phyloP scores from a whole-genome alignment of 2,797 vertebrate genomes.

The Carapus acus region DNA sequence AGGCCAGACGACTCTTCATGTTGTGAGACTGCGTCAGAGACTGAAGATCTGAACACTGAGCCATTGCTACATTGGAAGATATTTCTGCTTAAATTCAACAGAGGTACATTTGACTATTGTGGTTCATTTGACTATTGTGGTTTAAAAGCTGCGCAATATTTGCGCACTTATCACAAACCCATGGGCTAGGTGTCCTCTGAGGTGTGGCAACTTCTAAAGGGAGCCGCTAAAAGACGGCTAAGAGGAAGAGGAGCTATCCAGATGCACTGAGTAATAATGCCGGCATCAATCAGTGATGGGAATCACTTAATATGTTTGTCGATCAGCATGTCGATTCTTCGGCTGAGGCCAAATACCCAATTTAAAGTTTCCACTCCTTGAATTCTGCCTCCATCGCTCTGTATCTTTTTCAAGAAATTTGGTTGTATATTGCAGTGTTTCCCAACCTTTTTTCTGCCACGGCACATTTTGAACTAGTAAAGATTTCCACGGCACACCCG shows the following conservation, averaged over 20 bases:
- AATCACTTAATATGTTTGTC: background rate
- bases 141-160: background rate
- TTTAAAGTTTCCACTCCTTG: background rate
- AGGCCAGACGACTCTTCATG: slow-evolving; percentile 56
- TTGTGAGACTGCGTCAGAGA: slow-evolving; percentile 69
- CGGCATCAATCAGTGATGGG: background rate
- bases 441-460: no score
- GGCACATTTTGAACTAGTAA: no score
- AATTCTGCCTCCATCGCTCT: background rate
- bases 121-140: background rate
- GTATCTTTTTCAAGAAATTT: no score
- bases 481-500: no score
- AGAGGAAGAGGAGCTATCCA: no score
- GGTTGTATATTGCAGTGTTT: no score
- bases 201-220: background rate
- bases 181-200: background rate
- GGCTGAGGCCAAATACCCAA: background rate
- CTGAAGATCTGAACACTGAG: slow-evolving; percentile 54
- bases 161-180: no score
- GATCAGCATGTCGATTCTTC: slow-evolving; percentile 3
- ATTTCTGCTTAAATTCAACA: slow-evolving; percentile 61
- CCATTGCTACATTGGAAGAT: slow-evolving; percentile 61
- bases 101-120: background rate
- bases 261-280: no score
- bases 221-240: background rate